Base-by-base conservation (phyloP, 1,140 invertebrate genomes). In the Zelostemma sp. region DNA sequence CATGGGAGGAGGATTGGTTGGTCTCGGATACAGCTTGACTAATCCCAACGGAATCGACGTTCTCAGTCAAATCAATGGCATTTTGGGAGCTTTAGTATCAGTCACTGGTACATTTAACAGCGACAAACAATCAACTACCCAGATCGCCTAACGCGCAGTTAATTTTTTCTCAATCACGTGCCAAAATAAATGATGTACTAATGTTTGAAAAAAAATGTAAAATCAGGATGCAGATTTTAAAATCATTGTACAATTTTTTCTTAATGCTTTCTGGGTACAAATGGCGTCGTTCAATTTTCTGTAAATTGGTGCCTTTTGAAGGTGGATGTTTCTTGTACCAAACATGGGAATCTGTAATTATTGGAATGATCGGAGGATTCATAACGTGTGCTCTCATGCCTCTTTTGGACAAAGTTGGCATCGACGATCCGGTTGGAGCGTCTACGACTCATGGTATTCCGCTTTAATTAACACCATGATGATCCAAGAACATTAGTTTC, bases 341-440 rank as follows among this genome's bases (percentile, higher is more conserved):
- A 46, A 90, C 93, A 0, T 95, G 93, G 93, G 95, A 97, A 82
- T 89, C 95, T 0, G 78, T 97, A 2, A 41, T 97, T 0, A 91
- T 97, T 33, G 96, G 96, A 0, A 85, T 89, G 15, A 86, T 97
- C 6, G 95, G 95, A 0, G 92, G 89, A 0, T 78, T 90, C 1
- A 84, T 96, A 16, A 90, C 92, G 0, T 92, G 93, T 41, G 49
- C 88, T 0, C 84, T 88, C 0, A 90, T 92, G 81, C 91, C 92
- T 0, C 62, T 95, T 0, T 88, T 97, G 38, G 93, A 97, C 76
- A 87, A 80, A 71, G 71, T 95, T 16, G 87, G 89, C 9, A 89
- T 97, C 1, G 96, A 97, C 74, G 96, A 98, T 85, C 96, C 96
- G 0, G 95, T 97, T 0, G 95, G 95, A 4, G 95, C 95, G 0